Conservation (phyloP, 2,888 invertebrate species). For the Amiota mariae region DNA sequence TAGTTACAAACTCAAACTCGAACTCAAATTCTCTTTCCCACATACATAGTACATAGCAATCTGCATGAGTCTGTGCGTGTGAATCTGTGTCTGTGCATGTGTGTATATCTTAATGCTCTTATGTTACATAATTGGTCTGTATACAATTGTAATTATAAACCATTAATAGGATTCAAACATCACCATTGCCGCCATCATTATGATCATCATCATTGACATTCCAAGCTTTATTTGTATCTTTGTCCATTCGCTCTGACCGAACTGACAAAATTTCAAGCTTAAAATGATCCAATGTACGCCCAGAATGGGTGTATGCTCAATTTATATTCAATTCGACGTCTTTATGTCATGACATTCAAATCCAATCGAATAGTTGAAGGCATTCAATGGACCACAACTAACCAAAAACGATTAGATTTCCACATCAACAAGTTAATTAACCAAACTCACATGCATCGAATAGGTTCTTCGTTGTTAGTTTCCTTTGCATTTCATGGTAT, state of each 20-base stretch:
- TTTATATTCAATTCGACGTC: not conserved
- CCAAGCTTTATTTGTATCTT: too few species aligned
- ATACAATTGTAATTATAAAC: conserved; percentile 69
- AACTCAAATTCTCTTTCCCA: not conserved
- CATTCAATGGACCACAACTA: not conserved
- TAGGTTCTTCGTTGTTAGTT: too few species aligned
- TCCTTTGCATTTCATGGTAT: too few species aligned
- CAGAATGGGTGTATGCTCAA: too few species aligned
- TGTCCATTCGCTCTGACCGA: not conserved
- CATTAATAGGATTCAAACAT: conserved; percentile 66
- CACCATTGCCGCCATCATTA: conserved; percentile 47
- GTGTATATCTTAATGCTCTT: conserved; percentile 22
- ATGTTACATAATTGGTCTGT: conserved; percentile 60
- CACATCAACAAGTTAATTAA: conserved; percentile 66
- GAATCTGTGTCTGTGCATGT: conserved; percentile 28
- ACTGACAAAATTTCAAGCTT: not conserved
- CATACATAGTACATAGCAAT: conserved; percentile 1
- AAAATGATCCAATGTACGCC: too few species aligned
- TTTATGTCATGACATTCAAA: not conserved
- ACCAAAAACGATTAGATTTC: conserved; percentile 25
- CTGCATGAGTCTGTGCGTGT: conserved; percentile 2
- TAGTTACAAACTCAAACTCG: conserved; percentile 45
- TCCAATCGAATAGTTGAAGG: not conserved
- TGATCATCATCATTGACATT: too few species aligned
- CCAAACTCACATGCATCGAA: conserved; percentile 24